phyloP scores from a whole-genome alignment of 2,888 invertebrate genomes.

The Drosophila siamana region DNA sequence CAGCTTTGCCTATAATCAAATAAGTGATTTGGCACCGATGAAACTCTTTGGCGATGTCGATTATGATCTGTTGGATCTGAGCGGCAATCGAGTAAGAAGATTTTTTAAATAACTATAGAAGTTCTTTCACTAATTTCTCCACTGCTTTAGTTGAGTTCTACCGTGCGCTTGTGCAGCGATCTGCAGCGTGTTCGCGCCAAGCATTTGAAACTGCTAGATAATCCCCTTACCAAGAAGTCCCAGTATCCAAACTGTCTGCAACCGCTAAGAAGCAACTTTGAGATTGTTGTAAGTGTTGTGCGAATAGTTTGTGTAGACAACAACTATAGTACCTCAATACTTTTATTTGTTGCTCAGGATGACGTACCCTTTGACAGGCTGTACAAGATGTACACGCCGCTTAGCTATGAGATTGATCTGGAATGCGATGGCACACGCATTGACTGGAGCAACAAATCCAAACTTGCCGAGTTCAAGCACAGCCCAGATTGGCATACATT shows the following conservation, averaged over 20 bases:
- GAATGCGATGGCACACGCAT: slow-evolving; percentile 66
- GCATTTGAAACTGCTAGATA: slow-evolving; percentile 70
- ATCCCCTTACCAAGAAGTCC: slow-evolving; percentile 72
- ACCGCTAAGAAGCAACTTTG: slow-evolving; percentile 74
- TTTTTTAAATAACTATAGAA: too few relatives aligned
- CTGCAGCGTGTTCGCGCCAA: slow-evolving; percentile 72
- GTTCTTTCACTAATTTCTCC: not conserved
- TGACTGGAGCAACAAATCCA: slow-evolving; percentile 64
- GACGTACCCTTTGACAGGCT: slow-evolving; percentile 78
- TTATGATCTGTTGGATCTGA: slow-evolving; percentile 76
- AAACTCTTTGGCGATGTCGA: slow-evolving; percentile 72
- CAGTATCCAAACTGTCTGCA: slow-evolving; percentile 80
- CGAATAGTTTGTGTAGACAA: not conserved
- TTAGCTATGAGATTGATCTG: slow-evolving; percentile 69
- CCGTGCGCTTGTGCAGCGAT: slow-evolving; percentile 72
- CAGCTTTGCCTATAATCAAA: slow-evolving; percentile 72
- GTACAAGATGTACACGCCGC: slow-evolving; percentile 70
- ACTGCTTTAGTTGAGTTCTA: slow-evolving; percentile 60
- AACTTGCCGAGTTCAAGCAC: slow-evolving; percentile 64
- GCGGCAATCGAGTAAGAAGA: slow-evolving; percentile 68
- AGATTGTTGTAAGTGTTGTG: slow-evolving; percentile 63
- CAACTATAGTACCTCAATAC: not conserved
- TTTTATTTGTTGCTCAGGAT: slow-evolving; percentile 60
- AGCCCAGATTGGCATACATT: slow-evolving; percentile 82
- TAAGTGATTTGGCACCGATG: slow-evolving; percentile 71